Evolutionary conservation across 2,797 vertebrate genomes (phyloP), one percentile per base, ranked within the genome.

Genomic region (Euphonia xanthogaster): DNA sequence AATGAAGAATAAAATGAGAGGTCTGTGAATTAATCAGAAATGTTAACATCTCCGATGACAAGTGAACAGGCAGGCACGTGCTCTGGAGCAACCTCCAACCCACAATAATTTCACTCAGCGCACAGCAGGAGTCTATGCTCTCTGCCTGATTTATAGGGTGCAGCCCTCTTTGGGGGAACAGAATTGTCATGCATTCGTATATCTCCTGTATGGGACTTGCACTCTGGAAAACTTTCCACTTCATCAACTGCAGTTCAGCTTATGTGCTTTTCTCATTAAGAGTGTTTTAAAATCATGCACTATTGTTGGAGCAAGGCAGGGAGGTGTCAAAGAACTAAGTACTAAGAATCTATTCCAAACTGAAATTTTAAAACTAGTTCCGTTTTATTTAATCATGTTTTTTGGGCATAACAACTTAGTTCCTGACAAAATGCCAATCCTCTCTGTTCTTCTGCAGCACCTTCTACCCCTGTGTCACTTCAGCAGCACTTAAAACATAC

Each of bases 1-100:
- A 97, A 97, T 96, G 95, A 97, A 91, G 96, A 97, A 96, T 97
- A 97, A 98, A 98, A 97, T 97, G 96, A 98, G 96, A 96, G 97
- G 94, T 97, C 88, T 97, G 91, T 97, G 98, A 98, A 98, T 98
- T 98, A 97, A 98, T 98, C 98, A 98, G 97, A 96, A 97, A 97
- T 97, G 98, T 97, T 98, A 98, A 98, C 97, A 97, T 97, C 96
- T 96, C 96, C 33, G 88, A 97, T 98, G 98, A 98, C 97, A 98
- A 97, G 97, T n/a, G 97, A 98, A 97, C 97, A 98, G 98, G 98
- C 98, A 97, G 95, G 96, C 97, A 97, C 93, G 61, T 97, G 98
- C 97, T 96, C 97, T 75, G 95, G 95, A 97, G 96, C 98, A 97
- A 96, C 97, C 97, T 96, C 97, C 97, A 97, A 87, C 97, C 96